These are phyloP conservation scores for Pipistrellus kuhlii DNA, from an alignment of 2,797 vertebrate species.

Conservation along the genomic window DNA sequence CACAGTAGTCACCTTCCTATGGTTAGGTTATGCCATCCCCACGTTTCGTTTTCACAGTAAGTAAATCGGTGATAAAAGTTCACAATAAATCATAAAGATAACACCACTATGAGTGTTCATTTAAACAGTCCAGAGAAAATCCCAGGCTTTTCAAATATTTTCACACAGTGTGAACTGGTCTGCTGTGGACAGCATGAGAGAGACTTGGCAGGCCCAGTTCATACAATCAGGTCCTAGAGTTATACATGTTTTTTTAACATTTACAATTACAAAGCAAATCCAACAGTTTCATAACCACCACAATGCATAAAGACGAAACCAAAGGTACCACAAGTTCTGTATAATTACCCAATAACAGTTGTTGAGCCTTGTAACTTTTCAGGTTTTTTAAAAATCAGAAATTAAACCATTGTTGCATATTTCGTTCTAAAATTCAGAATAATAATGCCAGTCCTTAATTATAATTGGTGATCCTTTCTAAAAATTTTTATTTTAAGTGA, in stretches of 20 bases:
- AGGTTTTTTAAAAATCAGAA: conserved; percentile 31
- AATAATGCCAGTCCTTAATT: neutral
- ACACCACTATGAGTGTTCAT: neutral
- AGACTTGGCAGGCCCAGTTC: neutral
- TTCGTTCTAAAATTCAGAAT: conserved; percentile 14
- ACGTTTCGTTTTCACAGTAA: conserved; percentile 46
- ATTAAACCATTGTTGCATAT: neutral
- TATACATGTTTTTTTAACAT: neutral
- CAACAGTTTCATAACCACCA: conserved; percentile 4
- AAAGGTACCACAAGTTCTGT: neutral
- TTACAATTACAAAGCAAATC: conserved; percentile 58
- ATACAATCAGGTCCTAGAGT: neutral
- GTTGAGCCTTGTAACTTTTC: neutral
- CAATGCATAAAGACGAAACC: neutral
- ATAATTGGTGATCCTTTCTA: neutral
- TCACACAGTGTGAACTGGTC: neutral
- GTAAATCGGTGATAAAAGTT: neutral
- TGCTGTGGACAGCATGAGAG: neutral
- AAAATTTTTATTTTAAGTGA: neutral
- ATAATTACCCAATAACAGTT: neutral
- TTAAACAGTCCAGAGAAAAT: neutral
- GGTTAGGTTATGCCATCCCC: neutral
- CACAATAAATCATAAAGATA: neutral
- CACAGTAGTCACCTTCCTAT: neutral
- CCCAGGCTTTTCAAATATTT: neutral